These are phyloP conservation scores for Conops quadrifasciatus DNA, from an alignment of 2,888 invertebrate species.

Conservation along the genomic window DNA sequence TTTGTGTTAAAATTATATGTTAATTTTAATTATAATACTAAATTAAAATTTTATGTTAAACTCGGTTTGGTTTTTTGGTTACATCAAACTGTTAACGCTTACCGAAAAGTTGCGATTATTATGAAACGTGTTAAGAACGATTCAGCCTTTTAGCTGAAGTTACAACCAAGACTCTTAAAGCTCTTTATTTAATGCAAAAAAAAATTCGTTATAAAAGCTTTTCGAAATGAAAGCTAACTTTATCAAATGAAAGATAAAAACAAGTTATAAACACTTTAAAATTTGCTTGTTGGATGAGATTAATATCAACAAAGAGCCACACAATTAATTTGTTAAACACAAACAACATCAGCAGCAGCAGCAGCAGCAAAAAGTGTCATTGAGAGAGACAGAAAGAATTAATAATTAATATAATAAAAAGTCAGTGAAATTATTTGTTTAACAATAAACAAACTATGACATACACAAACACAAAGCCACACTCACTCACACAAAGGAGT, in stretches of 20 bases:
- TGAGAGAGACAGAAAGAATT: too few species aligned
- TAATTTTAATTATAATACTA: neutral
- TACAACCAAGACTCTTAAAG: neutral
- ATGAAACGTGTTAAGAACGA: neutral
- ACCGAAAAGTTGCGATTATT: neutral
- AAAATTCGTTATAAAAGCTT: neutral
- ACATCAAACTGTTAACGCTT: neutral
- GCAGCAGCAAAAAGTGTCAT: too few species aligned
- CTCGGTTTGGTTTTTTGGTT: neutral
- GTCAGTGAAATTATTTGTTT: neutral
- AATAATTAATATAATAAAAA: neutral
- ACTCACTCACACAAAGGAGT: neutral
- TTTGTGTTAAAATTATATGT: too few species aligned
- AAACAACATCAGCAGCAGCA: too few species aligned
- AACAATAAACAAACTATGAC: neutral
- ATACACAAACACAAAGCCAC: constrained; percentile 7
- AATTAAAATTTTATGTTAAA: neutral
- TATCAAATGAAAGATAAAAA: neutral
- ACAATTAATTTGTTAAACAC: too few species aligned
- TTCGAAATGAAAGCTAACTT: neutral
- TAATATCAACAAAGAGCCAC: too few species aligned
- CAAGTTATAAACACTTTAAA: neutral
- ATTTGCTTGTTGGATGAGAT: too few species aligned
- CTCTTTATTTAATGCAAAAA: neutral
- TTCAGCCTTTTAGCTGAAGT: neutral